These are phyloP conservation scores for Syngnathus floridae DNA, from an alignment of 2,113 vertebrate species.

Conservation along the genomic window DNA sequence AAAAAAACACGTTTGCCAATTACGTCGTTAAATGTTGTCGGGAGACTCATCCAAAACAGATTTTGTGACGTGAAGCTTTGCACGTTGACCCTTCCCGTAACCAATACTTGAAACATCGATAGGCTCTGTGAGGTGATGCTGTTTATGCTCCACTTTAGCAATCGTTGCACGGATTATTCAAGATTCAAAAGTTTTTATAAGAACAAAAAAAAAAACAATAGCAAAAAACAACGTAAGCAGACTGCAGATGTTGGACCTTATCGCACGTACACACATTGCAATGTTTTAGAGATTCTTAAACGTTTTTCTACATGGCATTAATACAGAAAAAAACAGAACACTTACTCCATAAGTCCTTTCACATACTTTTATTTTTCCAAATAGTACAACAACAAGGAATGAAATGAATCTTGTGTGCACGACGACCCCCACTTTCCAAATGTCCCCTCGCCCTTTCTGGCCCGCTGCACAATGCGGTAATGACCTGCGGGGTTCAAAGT, in stretches of 20 bases:
- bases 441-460: slow-evolving; percentile 44
- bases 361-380: slow-evolving; percentile 15
- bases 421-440: slow-evolving; percentile 24
- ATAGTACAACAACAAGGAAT: slow-evolving; percentile 37
- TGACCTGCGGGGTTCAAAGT: slow-evolving; percentile 70
- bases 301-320: not conserved
- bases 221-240: not conserved
- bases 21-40: too few species aligned
- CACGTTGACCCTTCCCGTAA: not conserved
- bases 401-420: slow-evolving; percentile 55
- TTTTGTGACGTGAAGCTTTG: not conserved
- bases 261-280: not conserved
- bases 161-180: not conserved
- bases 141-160: too few species aligned
- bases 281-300: not conserved
- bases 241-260: not conserved
- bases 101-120: too few species aligned
- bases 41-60: too few species aligned
- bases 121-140: too few species aligned
- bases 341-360: slow-evolving; percentile 18
- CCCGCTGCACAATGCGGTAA: slow-evolving; percentile 63
- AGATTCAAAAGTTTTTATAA: not conserved
- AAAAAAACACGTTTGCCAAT: too few species aligned
- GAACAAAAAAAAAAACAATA: not conserved
- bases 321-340: not conserved